phyloP scores from a whole-genome alignment of 2,113 vertebrate species.

The Solenodon paradoxus region DNA sequence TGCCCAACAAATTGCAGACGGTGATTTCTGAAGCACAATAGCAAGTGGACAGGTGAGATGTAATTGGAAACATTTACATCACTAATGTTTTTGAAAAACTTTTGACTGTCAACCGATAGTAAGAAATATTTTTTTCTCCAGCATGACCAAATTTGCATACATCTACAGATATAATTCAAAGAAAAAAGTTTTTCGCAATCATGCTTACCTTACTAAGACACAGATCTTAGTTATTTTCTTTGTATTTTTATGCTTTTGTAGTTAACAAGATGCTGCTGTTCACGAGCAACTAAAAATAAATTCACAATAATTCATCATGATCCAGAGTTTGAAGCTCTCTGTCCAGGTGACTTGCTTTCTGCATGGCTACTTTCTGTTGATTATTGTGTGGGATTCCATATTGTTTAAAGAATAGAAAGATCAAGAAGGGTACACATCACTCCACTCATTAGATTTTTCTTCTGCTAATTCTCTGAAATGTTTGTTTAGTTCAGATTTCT shows the following conservation, averaged over 20 bases:
- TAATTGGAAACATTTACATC: background rate
- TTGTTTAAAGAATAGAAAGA: background rate
- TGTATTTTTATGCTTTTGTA: background rate
- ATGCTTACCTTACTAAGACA: background rate
- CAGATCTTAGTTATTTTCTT: background rate
- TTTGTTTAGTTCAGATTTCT: background rate
- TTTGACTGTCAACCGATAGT: background rate
- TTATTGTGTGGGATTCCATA: background rate
- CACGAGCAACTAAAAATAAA: background rate
- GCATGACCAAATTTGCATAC: background rate
- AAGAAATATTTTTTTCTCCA: background rate
- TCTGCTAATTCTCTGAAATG: background rate
- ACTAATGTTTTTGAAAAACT: background rate
- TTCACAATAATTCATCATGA: background rate
- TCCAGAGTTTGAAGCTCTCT: background rate
- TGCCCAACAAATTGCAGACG: background rate
- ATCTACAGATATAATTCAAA: background rate
- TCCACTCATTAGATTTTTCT: background rate
- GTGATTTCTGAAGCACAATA: background rate
- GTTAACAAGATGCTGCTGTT: background rate
- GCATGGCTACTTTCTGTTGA: background rate
- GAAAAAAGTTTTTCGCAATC: background rate
- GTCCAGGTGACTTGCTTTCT: background rate
- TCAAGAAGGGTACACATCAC: background rate
- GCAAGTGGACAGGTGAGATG: background rate